Conservation (phyloP, 2,888 invertebrate species). For the Lasiommata megera region DNA sequence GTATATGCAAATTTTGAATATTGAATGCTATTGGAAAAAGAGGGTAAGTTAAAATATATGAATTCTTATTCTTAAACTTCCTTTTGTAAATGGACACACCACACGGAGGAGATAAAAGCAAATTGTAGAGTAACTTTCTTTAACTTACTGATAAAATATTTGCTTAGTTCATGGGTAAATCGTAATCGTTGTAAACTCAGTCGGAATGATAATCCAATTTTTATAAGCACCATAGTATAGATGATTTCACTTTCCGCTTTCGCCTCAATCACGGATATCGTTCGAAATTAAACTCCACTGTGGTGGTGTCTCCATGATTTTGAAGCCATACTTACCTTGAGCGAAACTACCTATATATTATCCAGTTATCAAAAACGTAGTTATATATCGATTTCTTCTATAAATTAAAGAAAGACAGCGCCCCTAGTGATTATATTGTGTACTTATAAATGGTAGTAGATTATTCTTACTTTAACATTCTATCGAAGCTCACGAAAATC, state of each 20-base stretch:
- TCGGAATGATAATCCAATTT: slow-evolving; percentile 14
- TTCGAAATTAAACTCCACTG: slow-evolving; percentile 1
- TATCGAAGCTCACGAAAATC: neutral
- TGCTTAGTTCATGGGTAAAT: neutral
- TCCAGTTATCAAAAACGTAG: too few relatives aligned
- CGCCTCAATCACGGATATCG: slow-evolving; percentile 6
- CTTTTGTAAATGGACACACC: neutral
- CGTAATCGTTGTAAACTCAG: slow-evolving; percentile 4
- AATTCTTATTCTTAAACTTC: neutral
- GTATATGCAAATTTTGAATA: neutral
- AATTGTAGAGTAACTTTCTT: too few relatives aligned
- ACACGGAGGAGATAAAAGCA: neutral
- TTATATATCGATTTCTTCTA: too few relatives aligned
- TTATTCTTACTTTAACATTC: too few relatives aligned
- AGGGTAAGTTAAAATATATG: neutral
- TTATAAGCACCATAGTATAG: slow-evolving; percentile 24
- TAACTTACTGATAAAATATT: neutral
- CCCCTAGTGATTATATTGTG: too few relatives aligned
- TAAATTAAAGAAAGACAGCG: too few relatives aligned
- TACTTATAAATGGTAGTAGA: too few relatives aligned
- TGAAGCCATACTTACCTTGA: neutral
- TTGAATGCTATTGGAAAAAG: neutral
- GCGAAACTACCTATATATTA: too few relatives aligned
- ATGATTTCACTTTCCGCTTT: slow-evolving; percentile 16
- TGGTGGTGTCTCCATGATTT: neutral